These are phyloP conservation scores for Microtus montanus DNA, from an alignment of 2,113 vertebrate species.

Conservation along the genomic window DNA sequence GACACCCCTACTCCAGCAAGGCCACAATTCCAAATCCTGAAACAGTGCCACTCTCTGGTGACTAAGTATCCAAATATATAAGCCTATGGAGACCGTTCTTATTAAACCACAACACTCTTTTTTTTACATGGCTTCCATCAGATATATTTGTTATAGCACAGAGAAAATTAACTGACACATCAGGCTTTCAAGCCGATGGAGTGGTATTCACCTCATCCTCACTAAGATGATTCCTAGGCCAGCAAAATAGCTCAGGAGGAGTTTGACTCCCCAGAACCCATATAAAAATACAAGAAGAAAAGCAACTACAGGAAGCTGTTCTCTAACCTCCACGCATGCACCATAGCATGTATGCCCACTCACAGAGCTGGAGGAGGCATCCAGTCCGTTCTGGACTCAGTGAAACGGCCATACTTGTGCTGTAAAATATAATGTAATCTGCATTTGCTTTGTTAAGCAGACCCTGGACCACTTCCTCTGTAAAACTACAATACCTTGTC, in stretches of 20 bases:
- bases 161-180: neutral
- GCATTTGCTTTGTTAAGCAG: neutral
- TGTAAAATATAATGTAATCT: accelerated
- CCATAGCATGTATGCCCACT: neutral
- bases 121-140: neutral
- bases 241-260: neutral
- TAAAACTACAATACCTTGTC: neutral
- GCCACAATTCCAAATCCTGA: neutral
- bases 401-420: accelerated
- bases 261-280: neutral
- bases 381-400: neutral
- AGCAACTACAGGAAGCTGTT: neutral
- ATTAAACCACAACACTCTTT: neutral
- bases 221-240: neutral
- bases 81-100: neutral
- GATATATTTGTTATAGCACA: neutral
- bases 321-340: neutral
- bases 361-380: neutral
- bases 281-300: neutral
- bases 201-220: neutral
- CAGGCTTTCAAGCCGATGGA: constrained; percentile 2
- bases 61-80: neutral
- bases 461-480: neutral
- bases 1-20: neutral
- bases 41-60: neutral